A percentile compares a stretch with the other conserved stretches of the same genome.
Conservation (phyloP, 2,113 vertebrate species). For the Camelus dromedarius region DNA sequence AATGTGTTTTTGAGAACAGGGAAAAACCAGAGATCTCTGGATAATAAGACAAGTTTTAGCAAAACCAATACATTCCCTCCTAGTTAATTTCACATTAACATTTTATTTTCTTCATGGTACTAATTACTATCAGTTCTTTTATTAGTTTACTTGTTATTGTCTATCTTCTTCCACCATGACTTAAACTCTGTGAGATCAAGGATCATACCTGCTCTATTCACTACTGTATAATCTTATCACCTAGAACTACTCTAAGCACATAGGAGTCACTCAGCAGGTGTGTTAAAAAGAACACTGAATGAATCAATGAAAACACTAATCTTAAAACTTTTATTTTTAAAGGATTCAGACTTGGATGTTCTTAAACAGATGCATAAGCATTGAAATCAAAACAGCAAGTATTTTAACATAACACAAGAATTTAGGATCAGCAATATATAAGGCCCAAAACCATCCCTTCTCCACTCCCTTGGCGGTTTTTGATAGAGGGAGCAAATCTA, state of each 20-base stretch:
- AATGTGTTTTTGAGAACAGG: constrained; percentile 12
- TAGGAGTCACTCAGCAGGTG: background rate
- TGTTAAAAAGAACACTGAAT: background rate
- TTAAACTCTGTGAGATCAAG: background rate
- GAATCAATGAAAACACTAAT: background rate
- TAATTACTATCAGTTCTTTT: background rate
- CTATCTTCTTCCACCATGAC: background rate
- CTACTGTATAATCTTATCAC: background rate
- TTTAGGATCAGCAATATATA: constrained; percentile 32
- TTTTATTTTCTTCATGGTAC: constrained; percentile 1
- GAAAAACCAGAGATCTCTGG: background rate
- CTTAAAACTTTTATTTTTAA: constrained; percentile 58
- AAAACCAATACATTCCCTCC: background rate
- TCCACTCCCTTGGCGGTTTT: background rate
- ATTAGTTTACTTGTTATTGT: background rate
- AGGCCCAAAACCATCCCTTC: background rate
- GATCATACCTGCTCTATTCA: background rate
- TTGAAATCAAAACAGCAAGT: constrained; percentile 32
- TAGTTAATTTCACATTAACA: background rate
- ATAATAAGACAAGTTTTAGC: background rate
- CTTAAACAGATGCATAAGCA: constrained; percentile 28
- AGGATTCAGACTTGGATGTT: constrained; percentile 29
- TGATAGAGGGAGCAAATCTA: background rate
- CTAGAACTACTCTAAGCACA: background rate
- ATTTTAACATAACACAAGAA: constrained; percentile 52